phyloP scores from a whole-genome alignment of 1,140 invertebrate genomes.

The Eubasilissa regina region DNA sequence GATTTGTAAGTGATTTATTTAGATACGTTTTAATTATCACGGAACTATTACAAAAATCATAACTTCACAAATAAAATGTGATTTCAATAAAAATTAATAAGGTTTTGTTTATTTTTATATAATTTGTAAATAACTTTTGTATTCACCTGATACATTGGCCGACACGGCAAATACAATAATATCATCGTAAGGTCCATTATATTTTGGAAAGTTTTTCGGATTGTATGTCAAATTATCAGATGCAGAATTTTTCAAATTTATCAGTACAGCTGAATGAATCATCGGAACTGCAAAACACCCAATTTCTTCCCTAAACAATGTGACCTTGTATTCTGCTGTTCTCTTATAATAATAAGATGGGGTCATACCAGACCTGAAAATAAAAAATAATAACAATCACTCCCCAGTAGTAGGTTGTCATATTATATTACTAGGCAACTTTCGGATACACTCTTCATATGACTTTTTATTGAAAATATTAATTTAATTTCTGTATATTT shows the following conservation, averaged over 20 bases:
- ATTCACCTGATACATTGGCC: constrained; percentile 80
- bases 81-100: too few relatives aligned
- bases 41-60: too few relatives aligned
- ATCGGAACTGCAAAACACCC: constrained; percentile 92
- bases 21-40: too few relatives aligned
- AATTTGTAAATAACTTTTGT: constrained; percentile 1
- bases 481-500: too few relatives aligned
- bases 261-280: constrained; percentile 91
- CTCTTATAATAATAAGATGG: constrained; percentile 90
- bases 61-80: too few relatives aligned
- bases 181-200: constrained; percentile 90
- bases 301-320: constrained; percentile 80
- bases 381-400: constrained; percentile 62
- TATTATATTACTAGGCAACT: too few relatives aligned
- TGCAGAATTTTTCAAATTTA: constrained; percentile 79
- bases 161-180: constrained; percentile 94
- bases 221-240: constrained; percentile 86
- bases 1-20: too few relatives aligned
- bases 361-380: constrained; percentile 93
- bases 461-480: too few relatives aligned
- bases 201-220: constrained; percentile 75
- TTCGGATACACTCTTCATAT: too few relatives aligned
- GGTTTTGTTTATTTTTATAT: not conserved
- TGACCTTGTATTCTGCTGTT: constrained; percentile 89
- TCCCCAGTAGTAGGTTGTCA: too few relatives aligned